Evolutionary conservation across 2,113 vertebrate species (phyloP), one percentile per base, ranked within the genome.

Genomic region (Tupaia chinensis): DNA sequence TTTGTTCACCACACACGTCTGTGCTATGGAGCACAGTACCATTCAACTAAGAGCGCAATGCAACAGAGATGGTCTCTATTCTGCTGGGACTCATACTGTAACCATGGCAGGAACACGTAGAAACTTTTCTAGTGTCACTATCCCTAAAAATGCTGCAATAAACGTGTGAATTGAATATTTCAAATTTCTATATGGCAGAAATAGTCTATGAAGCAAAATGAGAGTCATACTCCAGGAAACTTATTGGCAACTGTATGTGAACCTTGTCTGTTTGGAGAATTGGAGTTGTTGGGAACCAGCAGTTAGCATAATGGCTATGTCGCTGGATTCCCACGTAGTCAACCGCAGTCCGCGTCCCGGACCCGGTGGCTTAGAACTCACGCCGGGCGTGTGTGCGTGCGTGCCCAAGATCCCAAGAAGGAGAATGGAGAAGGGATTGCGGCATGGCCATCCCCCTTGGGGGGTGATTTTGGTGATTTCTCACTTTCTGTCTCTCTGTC

Each of bases 111-210:
- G 56, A 86, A 86, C 5, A 94, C 17, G 63, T 84, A 80, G 73
- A 29, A 86, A 65, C 10, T 60, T 94, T 32, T 32, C 89, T 81
- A 56, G 54, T 92, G 91, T 95, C 93, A 23, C 29, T 78, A 53
- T 56, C 34, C 58, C 58, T 10, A 60, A 74, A 84, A 32, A 66
- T 14, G 14, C 13, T 86, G 60, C 17, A 86, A 66, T 79, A 77
- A 91, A 87, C 44, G 91, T 44, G 19, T 34, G 54, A 77, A 69
- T 12, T 66, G 2, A 8, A 83, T 16, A 72, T n/a, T 95, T 94
- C 10, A 81, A 34, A 83, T 77, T 87, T 84, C 27, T 87, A n/a
- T 25, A 70, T 23, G n/a, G 34, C 83, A 80, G 22, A 90, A 95
- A 78, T 76, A 25, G 8, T 76, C 9, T 60, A 77, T 44, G 74